phyloP scores from a whole-genome alignment of 2,113 vertebrate genomes.

The Chaetura pelagica region DNA sequence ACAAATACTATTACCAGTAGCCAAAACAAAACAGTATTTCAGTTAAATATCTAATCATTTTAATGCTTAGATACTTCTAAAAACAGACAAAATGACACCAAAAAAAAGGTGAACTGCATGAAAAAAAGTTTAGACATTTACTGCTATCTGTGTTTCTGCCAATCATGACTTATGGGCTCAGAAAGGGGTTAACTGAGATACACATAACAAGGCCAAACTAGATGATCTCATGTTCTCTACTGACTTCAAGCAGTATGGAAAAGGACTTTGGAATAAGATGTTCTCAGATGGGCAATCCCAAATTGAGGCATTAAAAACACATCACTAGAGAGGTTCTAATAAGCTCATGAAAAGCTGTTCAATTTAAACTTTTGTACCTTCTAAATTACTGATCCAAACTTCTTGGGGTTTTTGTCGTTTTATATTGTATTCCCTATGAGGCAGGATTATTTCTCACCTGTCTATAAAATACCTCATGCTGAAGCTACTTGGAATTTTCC shows the following conservation, averaged over 20 bases:
- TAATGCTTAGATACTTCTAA: not conserved
- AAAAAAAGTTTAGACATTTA: not conserved
- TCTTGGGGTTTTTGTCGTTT: slow-evolving; percentile 42
- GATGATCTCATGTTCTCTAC: slow-evolving; percentile 62
- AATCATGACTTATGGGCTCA: not conserved
- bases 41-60: not conserved
- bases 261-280: slow-evolving; percentile 55
- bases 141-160: not conserved
- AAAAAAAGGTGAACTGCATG: not conserved
- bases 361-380: slow-evolving; percentile 50
- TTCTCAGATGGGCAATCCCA: slow-evolving; percentile 55
- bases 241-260: slow-evolving; percentile 49
- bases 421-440: slow-evolving; percentile 33
- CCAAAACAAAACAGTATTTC: not conserved
- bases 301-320: slow-evolving; percentile 33
- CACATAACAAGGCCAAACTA: not conserved
- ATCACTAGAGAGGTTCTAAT: slow-evolving; percentile 30
- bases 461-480: slow-evolving; percentile 50
- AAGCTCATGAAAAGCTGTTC: slow-evolving; percentile 17
- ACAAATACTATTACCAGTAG: not conserved
- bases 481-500: slow-evolving; percentile 50
- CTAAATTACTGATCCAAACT: slow-evolving; percentile 33
- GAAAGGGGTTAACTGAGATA: slow-evolving; percentile 37
- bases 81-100: not conserved
- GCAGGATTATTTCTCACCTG: not conserved